These are phyloP conservation scores for Drosophila acutilabella DNA, from an alignment of 2,888 invertebrate genomes.

Conservation along the genomic window DNA sequence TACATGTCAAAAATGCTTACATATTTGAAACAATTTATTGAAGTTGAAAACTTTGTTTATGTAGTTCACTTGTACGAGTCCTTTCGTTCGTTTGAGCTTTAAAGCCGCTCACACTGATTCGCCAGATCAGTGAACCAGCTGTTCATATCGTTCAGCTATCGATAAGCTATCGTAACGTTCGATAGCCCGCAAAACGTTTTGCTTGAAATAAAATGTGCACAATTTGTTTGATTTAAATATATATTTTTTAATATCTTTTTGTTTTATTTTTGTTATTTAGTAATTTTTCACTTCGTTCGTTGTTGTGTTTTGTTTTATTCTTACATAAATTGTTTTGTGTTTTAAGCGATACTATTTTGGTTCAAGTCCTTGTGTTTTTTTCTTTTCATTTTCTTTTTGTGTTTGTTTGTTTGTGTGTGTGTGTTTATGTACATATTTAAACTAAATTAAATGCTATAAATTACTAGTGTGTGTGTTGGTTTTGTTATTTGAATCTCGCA, in stretches of 20 bases:
- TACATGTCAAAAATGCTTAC: background rate
- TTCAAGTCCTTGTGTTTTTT: conserved; percentile 77
- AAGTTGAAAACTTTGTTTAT: background rate
- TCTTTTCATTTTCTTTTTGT: conserved; percentile 23
- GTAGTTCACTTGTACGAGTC: too few species aligned
- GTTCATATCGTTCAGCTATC: background rate
- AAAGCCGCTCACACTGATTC: background rate
- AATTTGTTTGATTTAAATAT: too few species aligned
- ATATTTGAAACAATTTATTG: background rate
- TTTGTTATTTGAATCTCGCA: conserved; percentile 54
- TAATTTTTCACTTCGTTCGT: conserved; percentile 38
- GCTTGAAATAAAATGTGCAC: too few species aligned
- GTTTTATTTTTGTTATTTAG: conserved; percentile 17
- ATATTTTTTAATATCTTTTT: too few species aligned
- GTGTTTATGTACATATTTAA: conserved; percentile 76
- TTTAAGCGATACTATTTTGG: conserved; percentile 79
- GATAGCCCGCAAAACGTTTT: too few species aligned
- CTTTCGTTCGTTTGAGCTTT: background rate
- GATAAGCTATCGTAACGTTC: background rate
- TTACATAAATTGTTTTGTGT: conserved; percentile 33
- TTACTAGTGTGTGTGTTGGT: conserved; percentile 70
- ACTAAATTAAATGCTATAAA: conserved; percentile 77
- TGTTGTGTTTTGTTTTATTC: conserved; percentile 37
- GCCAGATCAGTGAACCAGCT: too few species aligned
- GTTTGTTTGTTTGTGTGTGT: conserved; percentile 56